phyloP scores from a whole-genome alignment of 1,140 invertebrate genomes.

The Harpegnathos saltator region DNA sequence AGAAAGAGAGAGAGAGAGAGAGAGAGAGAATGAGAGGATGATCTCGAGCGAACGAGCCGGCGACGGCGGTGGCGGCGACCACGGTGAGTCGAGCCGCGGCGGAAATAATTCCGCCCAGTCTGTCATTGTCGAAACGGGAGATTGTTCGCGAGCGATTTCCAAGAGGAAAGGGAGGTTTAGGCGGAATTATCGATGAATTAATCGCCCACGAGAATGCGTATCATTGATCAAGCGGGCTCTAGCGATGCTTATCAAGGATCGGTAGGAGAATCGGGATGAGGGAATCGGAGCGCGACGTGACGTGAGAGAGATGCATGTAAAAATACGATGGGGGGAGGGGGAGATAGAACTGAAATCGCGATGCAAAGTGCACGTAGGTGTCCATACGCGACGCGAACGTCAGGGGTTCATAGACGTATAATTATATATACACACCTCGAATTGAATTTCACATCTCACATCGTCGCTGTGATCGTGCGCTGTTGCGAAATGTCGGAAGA shows the following conservation, averaged over 20 bases:
- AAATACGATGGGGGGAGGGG: too few species aligned
- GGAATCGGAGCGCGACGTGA: neutral
- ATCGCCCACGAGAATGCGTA: conserved; percentile 23
- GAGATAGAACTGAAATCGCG: too few species aligned
- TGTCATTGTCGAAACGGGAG: conserved; percentile 36
- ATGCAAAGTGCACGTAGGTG: too few species aligned
- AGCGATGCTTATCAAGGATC: conserved; percentile 1
- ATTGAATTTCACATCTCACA: too few species aligned
- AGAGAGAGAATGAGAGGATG: conserved; percentile 23
- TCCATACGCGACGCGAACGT: too few species aligned
- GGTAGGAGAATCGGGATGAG: neutral
- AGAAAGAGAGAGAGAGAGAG: conserved; percentile 24
- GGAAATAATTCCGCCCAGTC: conserved; percentile 46
- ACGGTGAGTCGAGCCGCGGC: conserved; percentile 36
- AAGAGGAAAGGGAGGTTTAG: neutral
- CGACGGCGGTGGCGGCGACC: neutral
- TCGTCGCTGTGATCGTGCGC: too few species aligned
- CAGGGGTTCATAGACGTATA: too few species aligned
- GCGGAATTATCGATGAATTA: conserved; percentile 17
- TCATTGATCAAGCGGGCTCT: conserved; percentile 22
- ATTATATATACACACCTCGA: too few species aligned
- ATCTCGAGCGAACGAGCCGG: neutral
- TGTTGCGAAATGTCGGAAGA: too few species aligned
- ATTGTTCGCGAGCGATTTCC: conserved; percentile 10
- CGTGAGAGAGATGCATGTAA: neutral